Evolutionary conservation across 2,113 vertebrate genomes (phyloP).

Genomic region (Anarrhichthys ocellatus): DNA sequence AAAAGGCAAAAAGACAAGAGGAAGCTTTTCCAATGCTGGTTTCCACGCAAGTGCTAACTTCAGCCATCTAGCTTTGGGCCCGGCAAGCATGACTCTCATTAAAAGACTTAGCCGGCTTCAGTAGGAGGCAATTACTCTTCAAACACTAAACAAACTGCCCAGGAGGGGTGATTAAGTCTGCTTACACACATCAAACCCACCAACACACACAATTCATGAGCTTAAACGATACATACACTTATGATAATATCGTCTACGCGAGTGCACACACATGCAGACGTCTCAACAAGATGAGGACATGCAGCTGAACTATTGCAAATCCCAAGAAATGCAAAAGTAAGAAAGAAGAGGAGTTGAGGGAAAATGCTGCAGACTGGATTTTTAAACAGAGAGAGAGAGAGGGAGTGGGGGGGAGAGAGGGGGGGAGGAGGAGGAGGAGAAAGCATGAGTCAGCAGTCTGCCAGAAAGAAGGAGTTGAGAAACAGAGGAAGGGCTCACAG

Average conservation of each 20-base stretch:
- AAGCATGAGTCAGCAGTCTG: slow-evolving; percentile 67
- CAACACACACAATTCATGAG: slow-evolving; percentile 2
- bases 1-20: not conserved
- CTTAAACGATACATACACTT: slow-evolving; percentile 7
- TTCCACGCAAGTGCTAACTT: not conserved
- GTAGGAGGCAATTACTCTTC: slow-evolving; percentile 24
- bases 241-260: not conserved
- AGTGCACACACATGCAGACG: slow-evolving; percentile 32
- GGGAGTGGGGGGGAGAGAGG: not conserved
- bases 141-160: slow-evolving; percentile 7
- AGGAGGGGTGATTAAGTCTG: slow-evolving; percentile 1
- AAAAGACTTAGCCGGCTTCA: slow-evolving; percentile 28
- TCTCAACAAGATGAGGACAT: slow-evolving; percentile 42
- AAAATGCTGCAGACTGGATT: slow-evolving; percentile 31
- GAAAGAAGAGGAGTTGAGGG: slow-evolving; percentile 26
- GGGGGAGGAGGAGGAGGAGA: not conserved
- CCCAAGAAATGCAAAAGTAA: slow-evolving; percentile 40
- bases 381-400: slow-evolving; percentile 14
- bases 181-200: slow-evolving; percentile 38
- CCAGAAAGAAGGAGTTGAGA: slow-evolving; percentile 49
- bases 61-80: slow-evolving; percentile 8
- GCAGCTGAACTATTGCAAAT: slow-evolving; percentile 61
- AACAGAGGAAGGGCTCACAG: slow-evolving; percentile 53
- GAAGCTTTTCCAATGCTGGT: slow-evolving; percentile 1
- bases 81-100: slow-evolving; percentile 40